Evolutionary conservation across 2,888 invertebrate genomes (phyloP).

Genomic region (Ectropis crepuscularia): DNA sequence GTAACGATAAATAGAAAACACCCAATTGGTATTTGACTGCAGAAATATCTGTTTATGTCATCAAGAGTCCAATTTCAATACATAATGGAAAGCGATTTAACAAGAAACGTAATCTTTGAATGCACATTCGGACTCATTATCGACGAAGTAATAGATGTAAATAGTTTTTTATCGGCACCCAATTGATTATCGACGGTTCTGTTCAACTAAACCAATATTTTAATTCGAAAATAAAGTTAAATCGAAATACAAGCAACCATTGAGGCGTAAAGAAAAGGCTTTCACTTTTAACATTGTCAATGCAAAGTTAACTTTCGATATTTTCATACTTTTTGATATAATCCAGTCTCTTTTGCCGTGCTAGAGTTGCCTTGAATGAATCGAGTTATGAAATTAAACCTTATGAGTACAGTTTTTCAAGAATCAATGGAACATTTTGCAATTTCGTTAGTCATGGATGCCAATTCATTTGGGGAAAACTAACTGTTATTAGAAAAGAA

Average conservation of each 20-base stretch:
- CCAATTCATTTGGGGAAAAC: constrained; percentile 26
- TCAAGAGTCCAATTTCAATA: constrained; percentile 13
- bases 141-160: constrained; percentile 36
- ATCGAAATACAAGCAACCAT: constrained; percentile 49
- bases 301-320: constrained; percentile 47
- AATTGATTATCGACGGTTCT: constrained; percentile 55
- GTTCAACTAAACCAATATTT: constrained; percentile 60
- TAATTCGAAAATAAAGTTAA: constrained; percentile 57
- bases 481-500: constrained; percentile 18
- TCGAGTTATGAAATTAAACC: constrained; percentile 34
- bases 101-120: constrained; percentile 34
- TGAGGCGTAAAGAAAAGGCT: constrained; percentile 59
- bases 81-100: constrained; percentile 27
- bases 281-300: constrained; percentile 65
- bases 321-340: constrained; percentile 40
- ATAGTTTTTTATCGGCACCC: constrained; percentile 40
- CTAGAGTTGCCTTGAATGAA: constrained; percentile 33
- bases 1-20: constrained; percentile 7
- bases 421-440: constrained; percentile 36
- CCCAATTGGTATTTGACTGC: background rate
- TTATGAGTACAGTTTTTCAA: constrained; percentile 36
- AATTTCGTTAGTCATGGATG: constrained; percentile 38
- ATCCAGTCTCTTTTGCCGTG: constrained; percentile 33
- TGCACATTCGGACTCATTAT: constrained; percentile 36
- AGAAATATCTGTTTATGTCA: constrained; percentile 10